Percentiles rank a stretch among this genome's conserved stretches.
Evolutionary conservation across 2,113 vertebrate genomes (phyloP).

Genomic region (Colius striatus): DNA sequence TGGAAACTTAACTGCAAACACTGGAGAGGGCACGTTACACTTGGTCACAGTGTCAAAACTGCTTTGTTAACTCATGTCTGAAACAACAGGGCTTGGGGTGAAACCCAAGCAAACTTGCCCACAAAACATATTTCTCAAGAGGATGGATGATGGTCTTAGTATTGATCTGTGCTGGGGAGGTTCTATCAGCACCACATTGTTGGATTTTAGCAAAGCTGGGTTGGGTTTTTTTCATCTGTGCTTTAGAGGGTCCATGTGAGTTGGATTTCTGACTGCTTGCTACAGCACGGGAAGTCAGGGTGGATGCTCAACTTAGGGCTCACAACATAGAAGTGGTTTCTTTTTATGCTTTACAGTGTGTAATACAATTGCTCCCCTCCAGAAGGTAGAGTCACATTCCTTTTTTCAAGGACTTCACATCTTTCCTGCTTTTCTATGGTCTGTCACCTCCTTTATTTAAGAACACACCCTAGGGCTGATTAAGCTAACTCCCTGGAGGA

Average conservation of each 20-base stretch:
- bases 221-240: fast-evolving
- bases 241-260: background rate
- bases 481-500: background rate
- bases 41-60: background rate
- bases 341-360: background rate
- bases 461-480: background rate
- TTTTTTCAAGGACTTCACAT: background rate
- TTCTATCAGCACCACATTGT: background rate
- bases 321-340: background rate
- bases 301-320: background rate
- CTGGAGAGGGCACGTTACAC: background rate
- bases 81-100: background rate
- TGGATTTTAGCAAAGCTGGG: background rate
- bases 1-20: background rate
- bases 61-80: background rate
- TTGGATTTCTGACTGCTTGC: background rate
- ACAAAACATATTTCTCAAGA: background rate
- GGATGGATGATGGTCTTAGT: background rate
- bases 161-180: background rate
- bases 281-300: background rate
- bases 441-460: constrained; percentile 19
- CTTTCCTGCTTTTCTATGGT: background rate
- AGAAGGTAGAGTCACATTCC: background rate
- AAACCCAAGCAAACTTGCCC: background rate
- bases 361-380: background rate